phyloP scores from a whole-genome alignment of 2,113 vertebrate genomes.

The Petrocephalus microphthalmus region DNA sequence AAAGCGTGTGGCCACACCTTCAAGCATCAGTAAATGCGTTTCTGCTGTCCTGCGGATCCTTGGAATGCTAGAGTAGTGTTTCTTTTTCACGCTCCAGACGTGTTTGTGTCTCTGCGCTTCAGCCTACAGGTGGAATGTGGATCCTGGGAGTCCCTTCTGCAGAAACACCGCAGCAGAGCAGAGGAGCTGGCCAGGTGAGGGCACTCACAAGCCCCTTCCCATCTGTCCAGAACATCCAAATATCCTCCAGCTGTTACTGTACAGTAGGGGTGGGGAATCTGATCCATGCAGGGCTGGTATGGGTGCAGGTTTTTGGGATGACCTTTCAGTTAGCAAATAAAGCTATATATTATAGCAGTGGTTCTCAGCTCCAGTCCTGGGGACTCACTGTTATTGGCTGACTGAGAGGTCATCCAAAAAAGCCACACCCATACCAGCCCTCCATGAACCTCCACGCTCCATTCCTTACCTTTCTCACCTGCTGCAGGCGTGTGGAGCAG shows the following conservation, averaged over 20 bases:
- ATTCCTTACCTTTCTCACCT: not conserved
- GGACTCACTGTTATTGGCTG: not conserved
- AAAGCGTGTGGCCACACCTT: not conserved
- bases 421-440: not conserved
- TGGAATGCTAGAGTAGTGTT: not conserved
- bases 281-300: not conserved
- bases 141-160: slow-evolving; percentile 59
- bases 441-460: not conserved
- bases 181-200: slow-evolving; percentile 55
- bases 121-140: slow-evolving; percentile 60
- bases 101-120: slow-evolving; percentile 29
- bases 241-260: not conserved
- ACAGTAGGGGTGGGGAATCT: not conserved
- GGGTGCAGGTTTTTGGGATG: not conserved
- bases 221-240: not conserved
- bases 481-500: slow-evolving; percentile 53
- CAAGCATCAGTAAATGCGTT: not conserved
- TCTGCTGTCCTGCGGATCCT: not conserved
- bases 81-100: not conserved
- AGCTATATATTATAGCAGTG: not conserved
- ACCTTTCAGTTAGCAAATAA: not conserved
- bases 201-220: not conserved
- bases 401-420: too few relatives aligned
- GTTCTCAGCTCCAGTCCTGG: not conserved
- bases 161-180: slow-evolving; percentile 55